phyloP scores from a whole-genome alignment of 64 coral and sea anemone species.

The Pocillopora damicornis region DNA sequence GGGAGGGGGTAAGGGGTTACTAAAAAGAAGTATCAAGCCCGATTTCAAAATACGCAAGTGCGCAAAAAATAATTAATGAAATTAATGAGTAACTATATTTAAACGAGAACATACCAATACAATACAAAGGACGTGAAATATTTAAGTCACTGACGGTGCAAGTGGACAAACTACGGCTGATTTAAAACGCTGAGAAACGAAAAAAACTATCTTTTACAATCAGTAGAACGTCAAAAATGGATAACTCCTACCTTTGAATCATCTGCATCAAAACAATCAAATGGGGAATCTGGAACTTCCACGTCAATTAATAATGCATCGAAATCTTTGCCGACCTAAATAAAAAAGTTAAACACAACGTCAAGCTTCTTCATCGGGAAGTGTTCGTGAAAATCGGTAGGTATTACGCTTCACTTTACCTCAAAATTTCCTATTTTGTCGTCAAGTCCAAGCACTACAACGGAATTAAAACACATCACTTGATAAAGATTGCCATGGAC shows the following conservation, averaged over 20 bases:
- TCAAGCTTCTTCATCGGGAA: background rate
- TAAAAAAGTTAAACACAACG: background rate
- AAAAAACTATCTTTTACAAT: too few species aligned
- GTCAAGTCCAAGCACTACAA: conserved; percentile 70
- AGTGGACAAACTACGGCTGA: too few species aligned
- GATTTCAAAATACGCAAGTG: too few species aligned
- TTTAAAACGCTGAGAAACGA: too few species aligned
- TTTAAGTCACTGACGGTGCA: too few species aligned
- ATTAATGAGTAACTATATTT: too few species aligned
- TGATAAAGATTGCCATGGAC: background rate
- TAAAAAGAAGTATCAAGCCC: too few species aligned
- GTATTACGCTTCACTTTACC: background rate
- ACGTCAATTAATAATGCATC: conserved; percentile 74
- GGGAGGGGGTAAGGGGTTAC: too few species aligned
- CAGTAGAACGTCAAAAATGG: background rate
- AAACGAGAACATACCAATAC: too few species aligned
- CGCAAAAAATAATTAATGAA: too few species aligned
- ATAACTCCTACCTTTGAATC: background rate
- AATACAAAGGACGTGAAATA: too few species aligned
- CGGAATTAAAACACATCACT: background rate
- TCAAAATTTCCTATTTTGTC: conserved; percentile 48
- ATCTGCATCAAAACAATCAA: conserved; percentile 78
- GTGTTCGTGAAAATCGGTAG: background rate
- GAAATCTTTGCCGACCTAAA: conserved; percentile 82
- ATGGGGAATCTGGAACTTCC: conserved; percentile 35